phyloP scores from a whole-genome alignment of 2,113 vertebrate species.

The Spheniscus mendiculus region DNA sequence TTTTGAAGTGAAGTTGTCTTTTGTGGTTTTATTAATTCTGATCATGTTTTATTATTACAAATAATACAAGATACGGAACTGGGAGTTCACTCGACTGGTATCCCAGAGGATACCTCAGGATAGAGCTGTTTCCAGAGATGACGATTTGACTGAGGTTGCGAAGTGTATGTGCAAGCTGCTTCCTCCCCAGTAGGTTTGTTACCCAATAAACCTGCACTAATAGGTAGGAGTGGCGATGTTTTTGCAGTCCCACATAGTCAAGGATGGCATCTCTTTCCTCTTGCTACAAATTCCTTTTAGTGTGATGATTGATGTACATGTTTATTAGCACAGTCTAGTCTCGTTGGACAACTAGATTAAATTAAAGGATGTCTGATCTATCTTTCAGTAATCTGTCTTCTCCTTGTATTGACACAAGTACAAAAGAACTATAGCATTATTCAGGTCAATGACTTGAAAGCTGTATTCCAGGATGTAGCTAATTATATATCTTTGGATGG shows the following conservation, averaged over 20 bases:
- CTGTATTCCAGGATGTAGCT: not conserved
- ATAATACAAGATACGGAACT: not conserved
- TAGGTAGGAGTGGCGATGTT: not conserved
- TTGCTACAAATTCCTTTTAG: not conserved
- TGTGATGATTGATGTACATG: not conserved
- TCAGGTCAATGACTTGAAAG: not conserved
- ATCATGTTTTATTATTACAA: not conserved
- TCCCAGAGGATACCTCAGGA: not conserved
- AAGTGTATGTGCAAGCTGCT: not conserved
- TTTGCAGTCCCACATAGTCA: not conserved
- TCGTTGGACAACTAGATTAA: not conserved
- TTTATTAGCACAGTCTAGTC: not conserved
- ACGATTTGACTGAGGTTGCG: not conserved
- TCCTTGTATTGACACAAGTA: not conserved
- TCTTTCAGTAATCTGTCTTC: not conserved
- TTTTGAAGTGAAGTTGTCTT: not conserved
- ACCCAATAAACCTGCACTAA: not conserved
- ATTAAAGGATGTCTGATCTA: not conserved
- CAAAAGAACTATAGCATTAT: not conserved
- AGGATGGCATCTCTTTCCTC: not conserved
- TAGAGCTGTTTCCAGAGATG: not conserved
- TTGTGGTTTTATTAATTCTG: not conserved
- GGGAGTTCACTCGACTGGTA: not conserved
- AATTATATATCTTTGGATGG: not conserved
- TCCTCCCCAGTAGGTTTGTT: not conserved